Percentiles rank a stretch among this genome's conserved stretches.
phyloP scores from a whole-genome alignment of 37 sponge, comb jelly and placozoan species.

The Aphrocallistes beatrix region DNA sequence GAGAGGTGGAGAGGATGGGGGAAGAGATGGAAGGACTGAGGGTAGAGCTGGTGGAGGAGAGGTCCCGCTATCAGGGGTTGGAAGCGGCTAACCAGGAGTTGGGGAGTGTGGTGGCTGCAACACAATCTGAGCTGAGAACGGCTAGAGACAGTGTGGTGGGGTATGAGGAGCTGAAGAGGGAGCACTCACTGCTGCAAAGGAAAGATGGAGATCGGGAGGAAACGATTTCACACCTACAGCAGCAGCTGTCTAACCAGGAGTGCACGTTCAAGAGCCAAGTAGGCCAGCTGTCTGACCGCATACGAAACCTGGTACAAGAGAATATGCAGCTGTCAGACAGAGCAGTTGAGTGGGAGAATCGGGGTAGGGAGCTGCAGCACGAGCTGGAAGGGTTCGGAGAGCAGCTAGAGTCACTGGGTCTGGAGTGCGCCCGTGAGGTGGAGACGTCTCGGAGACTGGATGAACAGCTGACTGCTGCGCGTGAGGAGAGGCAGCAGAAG shows the following conservation, averaged over 20 bases:
- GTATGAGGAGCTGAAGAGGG: neutral
- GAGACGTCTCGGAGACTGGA: neutral
- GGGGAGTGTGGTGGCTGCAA: neutral
- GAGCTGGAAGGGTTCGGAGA: neutral
- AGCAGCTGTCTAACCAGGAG: neutral
- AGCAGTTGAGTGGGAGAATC: neutral
- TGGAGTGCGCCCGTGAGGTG: neutral
- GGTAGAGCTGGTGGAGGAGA: neutral
- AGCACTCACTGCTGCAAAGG: neutral
- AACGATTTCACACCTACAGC: neutral
- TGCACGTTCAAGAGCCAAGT: neutral
- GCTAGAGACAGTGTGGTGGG: neutral
- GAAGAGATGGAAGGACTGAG: neutral
- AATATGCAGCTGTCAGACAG: neutral
- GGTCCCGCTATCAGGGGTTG: neutral
- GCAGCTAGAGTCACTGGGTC: neutral
- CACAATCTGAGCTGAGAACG: neutral
- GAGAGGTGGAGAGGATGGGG: neutral
- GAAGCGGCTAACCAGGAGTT: neutral
- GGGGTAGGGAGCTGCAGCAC: neutral
- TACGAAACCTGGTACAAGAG: neutral
- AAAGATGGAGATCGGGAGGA: neutral
- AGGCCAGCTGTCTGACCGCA: neutral
- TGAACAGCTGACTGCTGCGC: neutral
- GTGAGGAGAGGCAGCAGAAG: constrained; percentile 9